These are phyloP conservation scores for Theretra japonica DNA, from an alignment of 2,888 invertebrate species.

Conservation along the genomic window DNA sequence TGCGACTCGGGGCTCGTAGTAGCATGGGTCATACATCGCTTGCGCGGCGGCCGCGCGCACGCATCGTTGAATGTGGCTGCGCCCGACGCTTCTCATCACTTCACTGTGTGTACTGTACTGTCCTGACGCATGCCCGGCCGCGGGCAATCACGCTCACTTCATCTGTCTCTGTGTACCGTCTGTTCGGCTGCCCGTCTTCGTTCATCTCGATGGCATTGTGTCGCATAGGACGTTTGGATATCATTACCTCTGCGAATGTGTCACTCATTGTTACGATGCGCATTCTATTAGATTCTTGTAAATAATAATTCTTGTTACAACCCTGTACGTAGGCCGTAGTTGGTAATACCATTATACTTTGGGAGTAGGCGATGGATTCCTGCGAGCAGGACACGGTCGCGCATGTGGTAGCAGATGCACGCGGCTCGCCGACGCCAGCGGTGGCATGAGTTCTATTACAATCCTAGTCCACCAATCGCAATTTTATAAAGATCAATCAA, in stretches of 20 bases:
- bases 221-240: constrained; percentile 76
- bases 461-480: constrained; percentile 63
- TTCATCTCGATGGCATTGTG: constrained; percentile 80
- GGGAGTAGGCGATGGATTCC: constrained; percentile 59
- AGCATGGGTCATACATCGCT: constrained; percentile 84
- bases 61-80: constrained; percentile 84
- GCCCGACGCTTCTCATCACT: constrained; percentile 84
- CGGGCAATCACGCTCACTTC: constrained; percentile 84
- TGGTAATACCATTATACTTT: constrained; percentile 54
- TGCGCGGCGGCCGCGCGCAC: constrained; percentile 83
- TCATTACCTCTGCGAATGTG: constrained; percentile 79
- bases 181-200: constrained; percentile 78
- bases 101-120: constrained; percentile 84
- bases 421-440: constrained; percentile 56
- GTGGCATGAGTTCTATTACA: constrained; percentile 64
- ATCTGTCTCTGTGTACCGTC: constrained; percentile 83
- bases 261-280: constrained; percentile 81
- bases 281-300: constrained; percentile 83
- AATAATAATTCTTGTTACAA: constrained; percentile 61
- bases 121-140: constrained; percentile 83
- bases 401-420: constrained; percentile 59
- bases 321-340: constrained; percentile 74
- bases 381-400: constrained; percentile 64
- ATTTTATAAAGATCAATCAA: constrained; percentile 66
- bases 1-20: constrained; percentile 67